Percentiles rank a stretch among this genome's conserved stretches.
These are phyloP conservation scores for Anser cygnoides DNA, from an alignment of 2,113 vertebrate genomes.

Conservation along the genomic window DNA sequence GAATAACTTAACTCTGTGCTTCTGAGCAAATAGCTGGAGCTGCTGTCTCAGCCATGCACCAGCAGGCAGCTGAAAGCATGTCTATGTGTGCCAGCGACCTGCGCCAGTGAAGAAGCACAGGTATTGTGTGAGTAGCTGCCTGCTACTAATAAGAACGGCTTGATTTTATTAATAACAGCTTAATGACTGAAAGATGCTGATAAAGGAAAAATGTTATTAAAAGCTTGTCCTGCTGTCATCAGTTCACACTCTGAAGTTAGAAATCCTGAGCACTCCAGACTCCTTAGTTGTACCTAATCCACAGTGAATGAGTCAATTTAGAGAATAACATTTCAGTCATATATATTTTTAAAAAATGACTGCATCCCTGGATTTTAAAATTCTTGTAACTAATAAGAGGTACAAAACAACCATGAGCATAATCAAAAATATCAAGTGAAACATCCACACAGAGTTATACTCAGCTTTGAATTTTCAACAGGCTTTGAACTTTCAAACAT, in stretches of 20 bases:
- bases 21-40: neutral
- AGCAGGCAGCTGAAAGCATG: rapidly evolving
- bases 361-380: neutral
- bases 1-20: neutral
- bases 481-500: neutral
- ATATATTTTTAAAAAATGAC: neutral
- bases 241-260: neutral
- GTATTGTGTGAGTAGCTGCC: neutral
- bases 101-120: rapidly evolving
- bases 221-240: neutral
- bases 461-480: neutral
- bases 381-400: neutral
- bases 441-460: neutral
- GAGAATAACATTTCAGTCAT: neutral
- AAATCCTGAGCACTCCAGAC: neutral
- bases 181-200: neutral
- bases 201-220: neutral
- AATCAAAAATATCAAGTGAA: neutral
- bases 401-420: neutral
- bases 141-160: neutral
- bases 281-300: neutral
- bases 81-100: neutral
- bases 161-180: neutral
- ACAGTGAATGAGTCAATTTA: neutral
- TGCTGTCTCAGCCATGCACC: rapidly evolving